Evolutionary conservation across 2,888 invertebrate genomes (phyloP), one percentile per base, ranked within the genome.

Genomic region (Patella caerulea): DNA sequence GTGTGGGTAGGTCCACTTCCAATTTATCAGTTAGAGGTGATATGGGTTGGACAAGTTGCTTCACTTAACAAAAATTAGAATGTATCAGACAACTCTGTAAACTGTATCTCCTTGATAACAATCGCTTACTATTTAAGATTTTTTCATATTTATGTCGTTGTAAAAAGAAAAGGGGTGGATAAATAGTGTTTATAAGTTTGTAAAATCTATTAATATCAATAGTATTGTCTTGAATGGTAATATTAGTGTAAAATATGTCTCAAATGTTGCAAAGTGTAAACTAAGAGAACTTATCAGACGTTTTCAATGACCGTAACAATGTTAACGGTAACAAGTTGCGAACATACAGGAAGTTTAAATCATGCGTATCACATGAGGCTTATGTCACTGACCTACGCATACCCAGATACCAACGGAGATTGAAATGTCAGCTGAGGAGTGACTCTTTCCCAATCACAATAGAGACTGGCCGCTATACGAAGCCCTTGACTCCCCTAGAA

Each of bases 41-140:
- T 59, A 17, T 59, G 59, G 59, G n/a, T n/a, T 59, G 59, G 59
- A 59, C 59, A 15, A 17, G n/a, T n/a, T 59, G 59, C 19, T 59
- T n/a, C 59, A 59, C 59, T n/a, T n/a, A 59, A 59, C 59, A 59
- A 59, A 59, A n/a, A 14, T n/a, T 59, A 17, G 17, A 59, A 59
- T 59, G 59, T 59, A 15, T 59, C 19, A 59, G 59, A 15, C 19
- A n/a, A 19, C 19, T 59, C 17, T n/a, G 59, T 59, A 59, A 59
- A 59, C 19, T 59, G 59, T 59, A n/a, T 59, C 59, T 19, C 17
- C 17, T 19, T n/a, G 59, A 14, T 59, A 9, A 17, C 17, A 19
- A 59, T n/a, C 59, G 19, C 7, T 19, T n/a, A 17, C n/a, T 59
- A 19, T 59, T n/a, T 59, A 15, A n/a, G 19, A 59, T 59, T 19